Evolutionary conservation across 1,140 invertebrate genomes (phyloP).

Genomic region (Panagrolaimus sp.): DNA sequence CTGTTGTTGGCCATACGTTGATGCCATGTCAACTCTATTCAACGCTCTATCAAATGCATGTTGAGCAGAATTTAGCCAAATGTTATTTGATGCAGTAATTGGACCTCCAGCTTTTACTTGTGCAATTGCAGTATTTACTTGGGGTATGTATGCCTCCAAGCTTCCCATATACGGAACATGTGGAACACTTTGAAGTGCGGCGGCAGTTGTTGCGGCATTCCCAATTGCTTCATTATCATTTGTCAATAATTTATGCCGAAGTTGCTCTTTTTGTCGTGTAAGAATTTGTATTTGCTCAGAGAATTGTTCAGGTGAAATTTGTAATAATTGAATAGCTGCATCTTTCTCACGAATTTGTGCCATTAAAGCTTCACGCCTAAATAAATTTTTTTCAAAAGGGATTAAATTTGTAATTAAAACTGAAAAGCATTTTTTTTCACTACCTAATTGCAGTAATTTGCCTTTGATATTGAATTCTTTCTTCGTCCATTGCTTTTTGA

Average conservation of each 20-base stretch:
- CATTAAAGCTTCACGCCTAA: constrained; percentile 43
- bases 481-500: constrained; percentile 41
- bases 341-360: constrained; percentile 43
- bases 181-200: not conserved
- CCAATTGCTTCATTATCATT: not conserved
- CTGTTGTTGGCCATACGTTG: constrained; percentile 20
- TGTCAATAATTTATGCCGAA: constrained; percentile 34
- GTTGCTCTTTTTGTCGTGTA: constrained; percentile 40
- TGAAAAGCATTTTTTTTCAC: no score
- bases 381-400: constrained; percentile 4
- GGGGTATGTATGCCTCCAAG: not conserved
- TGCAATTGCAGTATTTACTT: constrained; percentile 26
- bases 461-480: constrained; percentile 30
- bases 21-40: constrained; percentile 15
- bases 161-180: not conserved
- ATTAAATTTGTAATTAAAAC: constrained; percentile 25
- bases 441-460: constrained; percentile 27
- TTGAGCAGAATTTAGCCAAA: constrained; percentile 17
- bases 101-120: constrained; percentile 23
- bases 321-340: constrained; percentile 28
- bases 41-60: constrained; percentile 8
- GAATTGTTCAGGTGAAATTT: constrained; percentile 33
- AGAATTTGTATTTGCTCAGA: constrained; percentile 43
- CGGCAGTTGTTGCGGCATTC: no score
- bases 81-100: constrained; percentile 24